phyloP scores from a whole-genome alignment of 2,888 invertebrate species.

The Coelogynopora nodosa region DNA sequence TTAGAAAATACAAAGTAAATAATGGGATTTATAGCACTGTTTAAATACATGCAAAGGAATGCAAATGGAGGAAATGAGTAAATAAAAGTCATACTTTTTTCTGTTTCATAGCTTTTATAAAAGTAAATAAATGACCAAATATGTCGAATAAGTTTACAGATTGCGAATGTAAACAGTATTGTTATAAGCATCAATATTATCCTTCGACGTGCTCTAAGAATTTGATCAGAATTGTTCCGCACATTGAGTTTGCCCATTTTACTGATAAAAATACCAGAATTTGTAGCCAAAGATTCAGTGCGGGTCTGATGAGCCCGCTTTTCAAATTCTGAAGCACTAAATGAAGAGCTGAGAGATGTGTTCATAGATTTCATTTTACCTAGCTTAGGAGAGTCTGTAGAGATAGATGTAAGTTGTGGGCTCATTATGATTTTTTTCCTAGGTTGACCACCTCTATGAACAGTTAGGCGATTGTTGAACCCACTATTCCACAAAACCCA shows the following conservation, averaged over 20 bases:
- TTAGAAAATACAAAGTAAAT: constrained; percentile 43
- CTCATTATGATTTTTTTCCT: not conserved
- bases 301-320: not conserved
- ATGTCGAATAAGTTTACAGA: constrained; percentile 41
- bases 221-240: not conserved
- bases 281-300: not conserved
- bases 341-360: not conserved
- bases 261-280: not conserved
- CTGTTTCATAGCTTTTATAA: not conserved
- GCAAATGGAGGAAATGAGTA: constrained; percentile 35
- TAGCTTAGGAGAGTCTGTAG: not conserved
- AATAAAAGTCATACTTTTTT: not conserved
- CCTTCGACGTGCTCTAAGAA: not conserved
- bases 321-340: not conserved
- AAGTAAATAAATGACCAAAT: constrained; percentile 37
- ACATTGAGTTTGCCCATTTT: not conserved
- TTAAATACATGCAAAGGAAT: constrained; percentile 35
- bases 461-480: not conserved
- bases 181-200: constrained; percentile 42
- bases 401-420: not conserved
- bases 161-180: constrained; percentile 38
- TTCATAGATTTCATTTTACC: not conserved
- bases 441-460: not conserved
- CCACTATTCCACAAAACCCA: constrained; percentile 19
- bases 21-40: constrained; percentile 45